Percentiles rank a stretch among this genome's conserved stretches.
Conservation (phyloP, 2,797 vertebrate species). For the Acipenser transmontanus region DNA sequence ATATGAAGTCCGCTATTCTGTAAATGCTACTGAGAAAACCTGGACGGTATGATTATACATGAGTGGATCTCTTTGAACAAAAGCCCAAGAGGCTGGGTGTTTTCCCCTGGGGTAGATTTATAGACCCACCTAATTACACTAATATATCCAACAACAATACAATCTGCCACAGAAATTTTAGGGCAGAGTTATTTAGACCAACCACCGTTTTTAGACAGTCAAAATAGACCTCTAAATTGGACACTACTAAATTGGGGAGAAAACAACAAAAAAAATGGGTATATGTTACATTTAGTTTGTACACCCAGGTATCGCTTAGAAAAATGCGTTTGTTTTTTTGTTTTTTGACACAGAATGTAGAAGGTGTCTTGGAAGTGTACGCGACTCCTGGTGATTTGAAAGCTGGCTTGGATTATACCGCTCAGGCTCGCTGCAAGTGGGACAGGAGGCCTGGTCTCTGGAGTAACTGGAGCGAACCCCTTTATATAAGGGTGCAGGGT, state of each 20-base stretch:
- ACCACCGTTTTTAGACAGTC: too few species aligned
- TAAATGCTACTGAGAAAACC: conserved; percentile 33
- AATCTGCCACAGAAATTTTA: too few species aligned
- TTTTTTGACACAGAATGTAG: conserved; percentile 45
- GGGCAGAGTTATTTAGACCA: too few species aligned
- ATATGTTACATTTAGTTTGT: neutral
- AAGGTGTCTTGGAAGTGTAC: conserved; percentile 37
- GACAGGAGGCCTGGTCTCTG: conserved; percentile 52
- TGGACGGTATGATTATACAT: conserved; percentile 45
- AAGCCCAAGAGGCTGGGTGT: too few species aligned
- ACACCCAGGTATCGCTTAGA: neutral
- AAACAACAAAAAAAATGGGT: too few species aligned
- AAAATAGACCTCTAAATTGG: too few species aligned
- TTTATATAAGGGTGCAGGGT: conserved; percentile 63
- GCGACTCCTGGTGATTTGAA: conserved; percentile 48
- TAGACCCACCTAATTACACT: too few species aligned
- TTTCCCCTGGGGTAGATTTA: too few species aligned
- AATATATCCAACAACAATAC: too few species aligned
- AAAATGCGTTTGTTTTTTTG: neutral
- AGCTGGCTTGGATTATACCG: conserved; percentile 48
- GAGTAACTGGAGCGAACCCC: conserved; percentile 79
- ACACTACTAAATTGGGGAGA: too few species aligned
- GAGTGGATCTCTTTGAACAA: too few species aligned
- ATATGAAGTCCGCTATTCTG: conserved; percentile 70
- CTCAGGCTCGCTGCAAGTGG: conserved; percentile 65